These are phyloP conservation scores for Oligia strigilis DNA, from an alignment of 2,888 invertebrate genomes.

Conservation along the genomic window DNA sequence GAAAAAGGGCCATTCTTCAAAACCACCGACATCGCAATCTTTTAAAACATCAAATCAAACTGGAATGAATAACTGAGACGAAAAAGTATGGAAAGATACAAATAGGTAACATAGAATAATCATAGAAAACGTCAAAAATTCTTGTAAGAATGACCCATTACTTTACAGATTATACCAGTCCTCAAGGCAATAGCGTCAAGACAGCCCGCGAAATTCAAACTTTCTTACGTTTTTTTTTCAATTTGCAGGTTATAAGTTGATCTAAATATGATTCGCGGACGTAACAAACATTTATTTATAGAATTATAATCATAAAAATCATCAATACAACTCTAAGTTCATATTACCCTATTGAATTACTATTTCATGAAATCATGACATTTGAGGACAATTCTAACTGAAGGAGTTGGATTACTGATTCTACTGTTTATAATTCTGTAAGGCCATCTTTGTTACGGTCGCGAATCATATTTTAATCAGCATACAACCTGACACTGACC, in stretches of 20 bases:
- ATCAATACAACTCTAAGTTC: background rate
- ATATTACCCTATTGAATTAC: background rate
- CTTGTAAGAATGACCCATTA: background rate
- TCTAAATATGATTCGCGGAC: background rate
- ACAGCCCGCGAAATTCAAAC: background rate
- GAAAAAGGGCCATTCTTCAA: background rate
- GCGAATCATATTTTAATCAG: no score
- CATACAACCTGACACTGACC: no score
- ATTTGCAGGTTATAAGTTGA: background rate
- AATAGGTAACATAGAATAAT: slow-evolving; percentile 2
- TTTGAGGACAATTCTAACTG: background rate
- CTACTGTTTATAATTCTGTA: background rate
- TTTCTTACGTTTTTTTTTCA: background rate
- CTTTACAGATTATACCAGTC: background rate
- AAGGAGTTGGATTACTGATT: background rate
- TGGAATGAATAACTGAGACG: slow-evolving; percentile 30
- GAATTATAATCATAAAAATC: background rate
- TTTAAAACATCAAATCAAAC: slow-evolving; percentile 9
- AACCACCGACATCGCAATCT: background rate
- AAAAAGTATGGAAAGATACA: slow-evolving; percentile 2
- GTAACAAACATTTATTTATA: background rate
- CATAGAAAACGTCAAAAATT: background rate
- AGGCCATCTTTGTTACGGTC: no score
- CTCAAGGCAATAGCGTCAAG: background rate
- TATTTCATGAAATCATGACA: background rate